Conservation (phyloP, 2,888 invertebrate species). For the Habrosyne pyritoides region DNA sequence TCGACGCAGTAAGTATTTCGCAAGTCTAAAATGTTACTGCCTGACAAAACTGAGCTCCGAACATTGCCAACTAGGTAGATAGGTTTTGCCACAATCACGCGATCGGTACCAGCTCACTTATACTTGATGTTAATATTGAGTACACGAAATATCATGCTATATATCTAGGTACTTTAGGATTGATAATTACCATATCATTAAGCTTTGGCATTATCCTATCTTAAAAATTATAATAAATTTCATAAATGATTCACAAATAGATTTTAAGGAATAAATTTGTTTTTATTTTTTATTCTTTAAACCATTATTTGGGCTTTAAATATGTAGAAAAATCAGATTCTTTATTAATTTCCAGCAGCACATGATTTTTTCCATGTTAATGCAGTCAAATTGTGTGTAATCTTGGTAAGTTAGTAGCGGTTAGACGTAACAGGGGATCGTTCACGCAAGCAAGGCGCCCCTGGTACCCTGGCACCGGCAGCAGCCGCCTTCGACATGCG, state of each 20-base stretch:
- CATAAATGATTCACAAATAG: background rate
- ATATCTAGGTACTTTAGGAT: constrained; percentile 9
- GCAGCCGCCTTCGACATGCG: constrained; percentile 67
- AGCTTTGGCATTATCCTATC: background rate
- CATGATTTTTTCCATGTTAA: background rate
- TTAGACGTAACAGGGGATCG: constrained; percentile 39
- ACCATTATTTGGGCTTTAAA: no score
- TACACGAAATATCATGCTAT: constrained; percentile 44
- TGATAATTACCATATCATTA: background rate
- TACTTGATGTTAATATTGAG: constrained; percentile 52
- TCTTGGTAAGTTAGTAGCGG: background rate
- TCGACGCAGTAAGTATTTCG: constrained; percentile 62
- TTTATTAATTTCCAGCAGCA: background rate
- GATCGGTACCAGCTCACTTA: constrained; percentile 54
- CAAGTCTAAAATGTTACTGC: constrained; percentile 68
- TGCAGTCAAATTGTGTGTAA: background rate
- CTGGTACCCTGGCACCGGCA: constrained; percentile 68
- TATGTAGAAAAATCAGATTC: no score
- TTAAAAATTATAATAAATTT: background rate
- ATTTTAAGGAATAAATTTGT: no score
- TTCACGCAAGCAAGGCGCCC: constrained; percentile 71
- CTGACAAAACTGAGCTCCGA: constrained; percentile 63
- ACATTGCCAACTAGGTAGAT: constrained; percentile 72
- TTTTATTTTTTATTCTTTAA: no score
- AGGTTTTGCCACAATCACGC: constrained; percentile 75